A percentile compares a stretch with the other conserved stretches of the same genome.
These are phyloP conservation scores for Corbicula japonica DNA, from an alignment of 2,888 invertebrate species.

Conservation along the genomic window DNA sequence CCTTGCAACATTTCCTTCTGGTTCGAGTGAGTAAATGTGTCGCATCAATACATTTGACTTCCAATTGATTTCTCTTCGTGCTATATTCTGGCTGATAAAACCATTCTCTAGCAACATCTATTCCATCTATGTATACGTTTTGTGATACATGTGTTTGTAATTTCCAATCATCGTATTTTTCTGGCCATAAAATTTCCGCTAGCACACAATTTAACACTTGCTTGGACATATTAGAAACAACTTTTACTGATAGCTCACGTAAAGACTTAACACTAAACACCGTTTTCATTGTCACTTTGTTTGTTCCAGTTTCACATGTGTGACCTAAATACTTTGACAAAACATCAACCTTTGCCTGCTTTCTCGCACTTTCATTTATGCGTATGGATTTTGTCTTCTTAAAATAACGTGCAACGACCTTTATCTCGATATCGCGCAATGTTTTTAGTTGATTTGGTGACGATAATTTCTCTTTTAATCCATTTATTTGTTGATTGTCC, in stretches of 20 bases:
- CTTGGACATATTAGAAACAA: too few relatives aligned
- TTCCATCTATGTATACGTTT: neutral
- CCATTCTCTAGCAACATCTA: constrained; percentile 2
- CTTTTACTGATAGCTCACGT: neutral
- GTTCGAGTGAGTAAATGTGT: constrained; percentile 36
- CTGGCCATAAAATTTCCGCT: constrained; percentile 33
- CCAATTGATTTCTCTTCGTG: constrained; percentile 13
- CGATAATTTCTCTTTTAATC: neutral
- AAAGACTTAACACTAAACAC: neutral
- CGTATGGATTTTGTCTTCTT: constrained; percentile 15
- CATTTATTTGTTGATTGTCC: neutral
- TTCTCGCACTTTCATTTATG: constrained; percentile 22
- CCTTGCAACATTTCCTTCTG: constrained; percentile 23
- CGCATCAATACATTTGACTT: constrained; percentile 46
- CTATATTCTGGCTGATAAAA: constrained; percentile 36
- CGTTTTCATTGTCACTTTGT: neutral
- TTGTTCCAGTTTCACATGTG: too few relatives aligned
- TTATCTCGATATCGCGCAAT: constrained; percentile 14
- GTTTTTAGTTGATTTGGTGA: neutral
- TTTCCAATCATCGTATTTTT: constrained; percentile 8
- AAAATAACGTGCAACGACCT: constrained; percentile 11
- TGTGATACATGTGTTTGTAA: neutral
- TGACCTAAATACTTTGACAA: too few relatives aligned
- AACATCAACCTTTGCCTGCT: constrained; percentile 13
- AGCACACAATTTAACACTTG: constrained; percentile 19